Base-by-base conservation (phyloP, 2,797 vertebrate genomes). In the Anomalospiza imberbis region DNA sequence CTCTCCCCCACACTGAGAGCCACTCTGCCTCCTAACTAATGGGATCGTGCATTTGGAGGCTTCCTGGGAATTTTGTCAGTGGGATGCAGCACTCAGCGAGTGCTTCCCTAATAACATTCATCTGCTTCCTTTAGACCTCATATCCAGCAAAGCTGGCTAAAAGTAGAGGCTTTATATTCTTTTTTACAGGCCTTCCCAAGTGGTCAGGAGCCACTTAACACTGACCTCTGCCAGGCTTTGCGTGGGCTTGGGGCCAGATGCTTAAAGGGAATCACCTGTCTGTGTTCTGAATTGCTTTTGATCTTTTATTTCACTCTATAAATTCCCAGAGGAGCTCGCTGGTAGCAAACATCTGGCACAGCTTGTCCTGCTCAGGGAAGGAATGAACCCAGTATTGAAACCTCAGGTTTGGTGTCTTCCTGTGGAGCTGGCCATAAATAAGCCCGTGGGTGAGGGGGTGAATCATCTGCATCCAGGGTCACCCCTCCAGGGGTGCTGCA, bases 201-300 rank as follows among this genome's bases (percentile, higher is more conserved):
- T 32, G 36, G 73, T 76, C 54, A 75, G 88, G 66, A 87, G 60
- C 73, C 76, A 70, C 79, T 92, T 84, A 53, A 28, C 45, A 9
- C 5, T 78, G 91, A 92, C 85, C 85, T 90, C 55, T 94, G 68
- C 92, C 68, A 91, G 92, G 63, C 60, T 86, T 42, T 36, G 80
- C 0, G 0, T 90, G 60, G 40, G 29, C 72, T 85, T 36, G 47
- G 87, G 66, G 83, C 88, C 85, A 95, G 60, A 76, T 55, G 76
- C 89, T 91, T 90, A 79, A 94, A 81, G 82, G 74, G 73, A 93
- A 73, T 97, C 93, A 96, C 95, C 95, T 94, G 94, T n/a, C 88
- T 79, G 70, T 75, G 85, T n/a, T 96, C 38, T 17, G 38, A 83
- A 76, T 58, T 57, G 78, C 89, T 95, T 96, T 96, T 96, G 94